phyloP scores from a whole-genome alignment of 2,888 invertebrate species.

The Rhingia campestris region DNA sequence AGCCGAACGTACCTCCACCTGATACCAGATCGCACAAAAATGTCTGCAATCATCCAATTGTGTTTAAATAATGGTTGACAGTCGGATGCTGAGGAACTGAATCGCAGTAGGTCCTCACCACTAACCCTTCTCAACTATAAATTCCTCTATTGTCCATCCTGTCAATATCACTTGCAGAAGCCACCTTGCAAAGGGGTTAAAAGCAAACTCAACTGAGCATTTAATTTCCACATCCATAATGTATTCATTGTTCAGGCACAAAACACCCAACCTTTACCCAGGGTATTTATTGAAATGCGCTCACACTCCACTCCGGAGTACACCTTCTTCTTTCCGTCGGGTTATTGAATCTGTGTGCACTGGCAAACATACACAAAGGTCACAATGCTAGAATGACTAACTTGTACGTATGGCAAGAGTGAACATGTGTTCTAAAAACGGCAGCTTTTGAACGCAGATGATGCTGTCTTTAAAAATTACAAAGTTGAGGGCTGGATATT shows the following conservation, averaged over 20 bases:
- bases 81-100: conserved; percentile 22
- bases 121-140: conserved; percentile 60
- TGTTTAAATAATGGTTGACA: conserved; percentile 45
- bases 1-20: not conserved
- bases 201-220: conserved; percentile 61
- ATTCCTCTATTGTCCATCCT: conserved; percentile 59
- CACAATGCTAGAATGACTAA: conserved; percentile 8
- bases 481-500: conserved; percentile 25
- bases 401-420: not conserved
- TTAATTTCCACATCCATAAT: conserved; percentile 57
- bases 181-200: conserved; percentile 53
- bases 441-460: conserved; percentile 22
- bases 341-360: conserved; percentile 4
- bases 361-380: conserved; percentile 21
- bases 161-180: conserved; percentile 64
- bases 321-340: conserved; percentile 8
- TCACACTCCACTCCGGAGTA: not conserved
- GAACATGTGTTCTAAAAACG: conserved; percentile 5
- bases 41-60: conserved; percentile 45
- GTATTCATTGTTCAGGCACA: conserved; percentile 46
- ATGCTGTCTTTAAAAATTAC: conserved; percentile 36
- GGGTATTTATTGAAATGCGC: conserved; percentile 29
- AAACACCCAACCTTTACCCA: not conserved
- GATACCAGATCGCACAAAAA: conserved; percentile 28
- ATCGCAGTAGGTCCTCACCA: conserved; percentile 15